These are phyloP conservation scores for Agonum fuliginosum DNA, from an alignment of 2,888 invertebrate species.

Conservation along the genomic window DNA sequence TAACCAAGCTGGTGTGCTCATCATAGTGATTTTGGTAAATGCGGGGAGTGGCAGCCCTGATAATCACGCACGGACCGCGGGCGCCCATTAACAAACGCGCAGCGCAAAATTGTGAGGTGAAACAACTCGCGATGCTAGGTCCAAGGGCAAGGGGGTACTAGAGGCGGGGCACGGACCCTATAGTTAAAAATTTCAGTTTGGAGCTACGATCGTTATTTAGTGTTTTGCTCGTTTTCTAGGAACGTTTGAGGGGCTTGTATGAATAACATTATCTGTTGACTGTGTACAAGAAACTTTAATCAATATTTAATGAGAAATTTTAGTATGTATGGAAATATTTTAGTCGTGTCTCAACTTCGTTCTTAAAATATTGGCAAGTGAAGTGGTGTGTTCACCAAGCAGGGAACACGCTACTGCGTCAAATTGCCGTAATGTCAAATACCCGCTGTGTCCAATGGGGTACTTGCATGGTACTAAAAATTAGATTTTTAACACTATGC, in stretches of 20 bases:
- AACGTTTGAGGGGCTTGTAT: conserved; percentile 13
- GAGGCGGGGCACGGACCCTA: conserved; percentile 55
- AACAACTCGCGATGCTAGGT: conserved; percentile 1
- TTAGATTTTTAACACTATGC: too few species aligned
- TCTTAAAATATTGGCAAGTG: too few species aligned
- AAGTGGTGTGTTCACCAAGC: too few species aligned
- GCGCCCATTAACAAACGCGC: conserved; percentile 52
- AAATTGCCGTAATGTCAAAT: too few species aligned
- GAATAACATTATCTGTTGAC: conserved; percentile 39
- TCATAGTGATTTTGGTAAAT: conserved; percentile 66
- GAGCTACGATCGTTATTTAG: conserved; percentile 41
- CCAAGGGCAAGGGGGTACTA: not conserved
- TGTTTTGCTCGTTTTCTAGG: conserved; percentile 11
- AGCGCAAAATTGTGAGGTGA: conserved; percentile 34
- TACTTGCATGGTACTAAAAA: too few species aligned
- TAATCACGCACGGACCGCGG: conserved; percentile 55
- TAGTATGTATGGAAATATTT: too few species aligned
- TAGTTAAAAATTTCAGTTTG: conserved; percentile 46
- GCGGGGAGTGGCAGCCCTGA: conserved; percentile 63
- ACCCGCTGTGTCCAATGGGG: too few species aligned
- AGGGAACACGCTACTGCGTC: too few species aligned
- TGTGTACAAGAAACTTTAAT: too few species aligned
- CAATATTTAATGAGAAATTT: too few species aligned
- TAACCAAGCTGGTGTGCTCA: conserved; percentile 61
- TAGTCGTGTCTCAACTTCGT: too few species aligned